Conservation (phyloP, 2,113 vertebrate species). For the Barbus barbus region DNA sequence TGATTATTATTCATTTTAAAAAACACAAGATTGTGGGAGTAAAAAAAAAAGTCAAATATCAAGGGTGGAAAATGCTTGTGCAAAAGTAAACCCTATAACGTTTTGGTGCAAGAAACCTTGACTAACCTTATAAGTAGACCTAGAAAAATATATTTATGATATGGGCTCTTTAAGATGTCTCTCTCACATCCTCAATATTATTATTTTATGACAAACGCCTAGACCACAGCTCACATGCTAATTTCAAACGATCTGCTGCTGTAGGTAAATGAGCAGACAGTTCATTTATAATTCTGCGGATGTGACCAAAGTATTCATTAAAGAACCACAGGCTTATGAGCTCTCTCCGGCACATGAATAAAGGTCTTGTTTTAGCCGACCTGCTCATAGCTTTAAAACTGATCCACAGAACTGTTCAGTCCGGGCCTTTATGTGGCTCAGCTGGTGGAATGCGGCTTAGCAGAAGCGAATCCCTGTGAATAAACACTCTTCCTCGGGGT, state of each 20-base stretch:
- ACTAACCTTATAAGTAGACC: neutral
- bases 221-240: slow-evolving; percentile 16
- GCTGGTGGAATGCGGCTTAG: slow-evolving; percentile 12
- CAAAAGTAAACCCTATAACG: neutral
- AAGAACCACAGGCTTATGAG: slow-evolving; percentile 16
- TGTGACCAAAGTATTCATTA: neutral
- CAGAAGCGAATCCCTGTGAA: slow-evolving; percentile 5
- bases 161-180: neutral
- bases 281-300: slow-evolving; percentile 39
- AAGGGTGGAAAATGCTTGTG: neutral
- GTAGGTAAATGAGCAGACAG: neutral
- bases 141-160: neutral
- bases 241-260: slow-evolving; percentile 11
- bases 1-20: neutral
- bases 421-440: neutral
- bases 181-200: slow-evolving; percentile 10
- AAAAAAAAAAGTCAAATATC: too few relatives aligned
- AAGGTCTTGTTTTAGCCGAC: neutral
- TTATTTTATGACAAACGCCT: slow-evolving; percentile 30
- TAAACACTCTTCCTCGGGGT: neutral
- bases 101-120: neutral
- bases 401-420: neutral
- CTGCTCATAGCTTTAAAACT: neutral
- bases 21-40: too few relatives aligned
- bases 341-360: neutral